phyloP scores from a whole-genome alignment of 2,797 vertebrate genomes.

The Urophycis tenuis region DNA sequence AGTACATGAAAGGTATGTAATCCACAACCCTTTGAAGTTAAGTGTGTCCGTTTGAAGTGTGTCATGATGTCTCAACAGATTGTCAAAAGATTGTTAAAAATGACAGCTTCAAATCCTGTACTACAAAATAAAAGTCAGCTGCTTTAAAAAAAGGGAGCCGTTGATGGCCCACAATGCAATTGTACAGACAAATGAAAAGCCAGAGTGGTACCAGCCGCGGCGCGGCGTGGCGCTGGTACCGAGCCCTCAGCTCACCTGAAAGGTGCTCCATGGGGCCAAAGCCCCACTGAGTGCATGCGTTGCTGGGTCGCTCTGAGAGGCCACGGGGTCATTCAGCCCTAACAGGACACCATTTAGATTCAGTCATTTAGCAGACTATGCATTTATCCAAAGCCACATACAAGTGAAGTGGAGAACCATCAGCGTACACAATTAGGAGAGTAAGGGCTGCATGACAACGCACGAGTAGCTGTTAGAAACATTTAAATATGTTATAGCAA shows the following conservation, averaged over 20 bases:
- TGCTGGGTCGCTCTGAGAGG: slow-evolving; percentile 54
- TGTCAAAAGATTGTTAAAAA: not conserved
- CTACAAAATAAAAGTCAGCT: not conserved
- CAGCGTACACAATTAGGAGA: not conserved
- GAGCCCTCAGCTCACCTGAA: slow-evolving; percentile 71
- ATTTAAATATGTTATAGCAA: no score
- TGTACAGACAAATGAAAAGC: not conserved
- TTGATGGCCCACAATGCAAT: not conserved
- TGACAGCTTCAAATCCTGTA: not conserved
- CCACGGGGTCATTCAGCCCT: slow-evolving; percentile 82
- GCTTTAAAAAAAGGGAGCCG: not conserved
- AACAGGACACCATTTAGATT: slow-evolving; percentile 8
- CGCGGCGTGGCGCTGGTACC: no score
- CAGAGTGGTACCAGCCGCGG: not conserved
- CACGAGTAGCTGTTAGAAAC: not conserved
- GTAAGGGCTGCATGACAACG: not conserved
- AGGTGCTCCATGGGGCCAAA: slow-evolving; percentile 74
- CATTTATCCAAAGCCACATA: not conserved
- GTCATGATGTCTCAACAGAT: not conserved
- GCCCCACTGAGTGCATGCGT: slow-evolving; percentile 61
- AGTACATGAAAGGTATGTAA: not conserved
- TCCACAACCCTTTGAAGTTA: not conserved
- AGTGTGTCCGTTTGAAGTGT: not conserved
- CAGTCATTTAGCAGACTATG: not conserved
- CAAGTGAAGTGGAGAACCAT: not conserved